Percentiles rank a stretch among this genome's conserved stretches.
Conservation (phyloP, 1,140 invertebrate species). For the Diplogasteroides magnus region DNA sequence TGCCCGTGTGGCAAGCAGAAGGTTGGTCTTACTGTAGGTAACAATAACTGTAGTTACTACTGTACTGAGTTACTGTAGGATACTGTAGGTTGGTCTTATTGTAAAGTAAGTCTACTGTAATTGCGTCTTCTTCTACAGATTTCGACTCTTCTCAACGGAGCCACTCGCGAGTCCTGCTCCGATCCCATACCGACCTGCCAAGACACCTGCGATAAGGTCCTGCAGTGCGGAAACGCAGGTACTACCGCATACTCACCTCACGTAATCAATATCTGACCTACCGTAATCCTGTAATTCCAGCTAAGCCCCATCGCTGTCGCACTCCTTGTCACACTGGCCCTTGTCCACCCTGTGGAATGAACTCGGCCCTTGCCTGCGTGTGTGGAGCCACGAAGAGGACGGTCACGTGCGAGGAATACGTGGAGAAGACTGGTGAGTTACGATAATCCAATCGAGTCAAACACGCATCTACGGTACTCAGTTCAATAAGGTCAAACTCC, state of each 20-base stretch:
- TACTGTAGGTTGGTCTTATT: no score
- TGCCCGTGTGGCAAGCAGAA: conserved; percentile 78
- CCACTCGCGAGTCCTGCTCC: conserved; percentile 62
- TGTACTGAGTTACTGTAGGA: no score
- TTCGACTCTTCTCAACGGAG: background rate
- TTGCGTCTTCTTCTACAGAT: background rate
- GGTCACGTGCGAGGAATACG: conserved; percentile 24
- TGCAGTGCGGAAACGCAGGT: conserved; percentile 74
- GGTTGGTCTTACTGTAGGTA: background rate
- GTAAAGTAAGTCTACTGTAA: background rate
- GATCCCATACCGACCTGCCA: conserved; percentile 81
- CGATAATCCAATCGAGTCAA: no score
- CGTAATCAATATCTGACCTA: no score
- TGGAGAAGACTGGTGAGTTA: conserved; percentile 1
- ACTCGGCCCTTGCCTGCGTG: conserved; percentile 75
- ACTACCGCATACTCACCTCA: no score
- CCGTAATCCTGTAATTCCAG: conserved; percentile 53
- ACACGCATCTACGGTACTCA: no score
- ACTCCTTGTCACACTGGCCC: conserved; percentile 72
- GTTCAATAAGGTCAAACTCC: no score
- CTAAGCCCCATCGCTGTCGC: conserved; percentile 69
- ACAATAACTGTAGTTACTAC: no score
- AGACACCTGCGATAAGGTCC: conserved; percentile 70
- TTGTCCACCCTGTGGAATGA: conserved; percentile 75
- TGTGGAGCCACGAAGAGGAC: conserved; percentile 65